A percentile compares a stretch with the other conserved stretches of the same genome.
These are phyloP conservation scores for Telenomus remus DNA, from an alignment of 1,140 invertebrate species.

Conservation along the genomic window DNA sequence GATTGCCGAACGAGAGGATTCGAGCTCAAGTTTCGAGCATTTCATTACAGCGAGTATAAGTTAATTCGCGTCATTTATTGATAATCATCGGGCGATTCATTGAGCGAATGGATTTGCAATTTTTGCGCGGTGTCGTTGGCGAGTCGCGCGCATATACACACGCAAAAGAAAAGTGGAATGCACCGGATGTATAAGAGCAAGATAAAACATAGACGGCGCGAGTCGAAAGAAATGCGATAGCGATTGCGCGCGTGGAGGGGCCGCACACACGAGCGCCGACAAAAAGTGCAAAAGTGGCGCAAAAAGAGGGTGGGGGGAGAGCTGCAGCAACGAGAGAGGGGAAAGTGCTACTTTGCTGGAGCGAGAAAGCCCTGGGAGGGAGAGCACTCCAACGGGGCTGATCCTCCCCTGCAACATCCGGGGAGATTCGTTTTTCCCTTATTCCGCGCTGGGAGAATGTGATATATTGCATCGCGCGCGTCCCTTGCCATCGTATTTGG, in stretches of 20 bases:
- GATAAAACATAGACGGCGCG: slow-evolving; percentile 40
- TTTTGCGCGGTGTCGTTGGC: slow-evolving; percentile 28
- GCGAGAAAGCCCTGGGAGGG: slow-evolving; percentile 30
- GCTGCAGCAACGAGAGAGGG: slow-evolving; percentile 22
- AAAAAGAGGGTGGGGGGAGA: slow-evolving; percentile 42
- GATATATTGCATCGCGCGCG: slow-evolving; percentile 69
- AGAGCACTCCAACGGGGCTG: slow-evolving; percentile 36
- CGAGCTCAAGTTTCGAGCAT: slow-evolving; percentile 1
- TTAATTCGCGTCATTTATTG: slow-evolving; percentile 51
- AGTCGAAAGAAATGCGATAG: slow-evolving; percentile 45
- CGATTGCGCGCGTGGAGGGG: slow-evolving; percentile 35
- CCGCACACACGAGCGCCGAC: slow-evolving; percentile 23
- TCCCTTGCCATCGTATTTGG: slow-evolving; percentile 67
- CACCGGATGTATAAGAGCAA: slow-evolving; percentile 52
- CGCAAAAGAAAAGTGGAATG: slow-evolving; percentile 43
- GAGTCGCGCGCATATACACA: slow-evolving; percentile 1
- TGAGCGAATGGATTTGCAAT: slow-evolving; percentile 52
- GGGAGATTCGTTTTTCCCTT: slow-evolving; percentile 56
- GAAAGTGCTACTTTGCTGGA: slow-evolving; percentile 41
- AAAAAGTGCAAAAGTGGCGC: slow-evolving; percentile 58
- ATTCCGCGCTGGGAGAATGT: slow-evolving; percentile 63
- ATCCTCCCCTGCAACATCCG: slow-evolving; percentile 56
- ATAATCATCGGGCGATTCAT: slow-evolving; percentile 55
- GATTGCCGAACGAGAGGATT: background rate
- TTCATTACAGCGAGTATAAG: slow-evolving; percentile 28